Conservation (phyloP, 92 coral and sea anemone species). For the Epizoanthus scotinus region DNA sequence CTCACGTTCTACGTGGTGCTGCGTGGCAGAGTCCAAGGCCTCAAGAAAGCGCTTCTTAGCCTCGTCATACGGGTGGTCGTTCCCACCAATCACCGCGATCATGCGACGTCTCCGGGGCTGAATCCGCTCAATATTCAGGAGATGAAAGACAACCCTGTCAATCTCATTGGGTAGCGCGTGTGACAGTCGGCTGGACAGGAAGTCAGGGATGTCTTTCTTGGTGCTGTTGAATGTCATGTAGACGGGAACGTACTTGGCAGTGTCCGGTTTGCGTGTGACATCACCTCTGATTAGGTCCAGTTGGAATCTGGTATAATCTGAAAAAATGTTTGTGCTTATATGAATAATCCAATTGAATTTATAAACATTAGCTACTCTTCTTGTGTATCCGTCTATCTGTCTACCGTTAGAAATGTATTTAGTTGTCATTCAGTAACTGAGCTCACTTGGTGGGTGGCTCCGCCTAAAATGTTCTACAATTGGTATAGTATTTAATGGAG, state of each 20-base stretch:
- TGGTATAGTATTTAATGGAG: too few relatives aligned
- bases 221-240: slow-evolving; percentile 70
- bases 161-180: slow-evolving; percentile 68
- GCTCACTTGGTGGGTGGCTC: too few relatives aligned
- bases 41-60: slow-evolving; percentile 59
- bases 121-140: slow-evolving; percentile 70
- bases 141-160: slow-evolving; percentile 70
- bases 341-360: too few relatives aligned
- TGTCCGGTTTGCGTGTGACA: slow-evolving; percentile 64
- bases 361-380: too few relatives aligned
- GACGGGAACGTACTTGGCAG: slow-evolving; percentile 68
- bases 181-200: slow-evolving; percentile 60
- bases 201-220: slow-evolving; percentile 65
- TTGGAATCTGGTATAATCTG: slow-evolving; percentile 55
- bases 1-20: neutral
- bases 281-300: slow-evolving; percentile 74
- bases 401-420: too few relatives aligned
- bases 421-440: too few relatives aligned
- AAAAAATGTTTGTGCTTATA: too few relatives aligned
- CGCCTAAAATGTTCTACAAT: too few relatives aligned
- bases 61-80: slow-evolving; percentile 71
- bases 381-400: too few relatives aligned
- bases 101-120: slow-evolving; percentile 74
- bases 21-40: slow-evolving; percentile 43
- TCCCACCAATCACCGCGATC: slow-evolving; percentile 73